A percentile compares a stretch with the other conserved stretches of the same genome.
Evolutionary conservation across 2,888 invertebrate genomes (phyloP).

Genomic region (Clistopyga incitator): DNA sequence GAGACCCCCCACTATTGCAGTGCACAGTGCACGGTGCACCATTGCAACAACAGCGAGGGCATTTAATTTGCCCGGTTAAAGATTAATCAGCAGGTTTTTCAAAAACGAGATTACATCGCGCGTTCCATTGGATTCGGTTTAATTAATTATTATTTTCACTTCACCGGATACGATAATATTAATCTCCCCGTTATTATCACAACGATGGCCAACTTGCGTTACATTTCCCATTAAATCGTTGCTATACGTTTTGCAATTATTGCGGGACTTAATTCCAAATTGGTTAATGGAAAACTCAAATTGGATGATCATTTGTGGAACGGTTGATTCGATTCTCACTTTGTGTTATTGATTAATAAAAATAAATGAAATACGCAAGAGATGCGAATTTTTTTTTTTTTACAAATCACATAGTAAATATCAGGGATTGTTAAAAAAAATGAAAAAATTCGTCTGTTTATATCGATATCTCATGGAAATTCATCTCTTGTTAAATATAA

Average conservation of each 20-base stretch:
- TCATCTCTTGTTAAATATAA: too few relatives aligned
- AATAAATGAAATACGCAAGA: too few relatives aligned
- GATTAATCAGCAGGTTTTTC: conserved; percentile 52
- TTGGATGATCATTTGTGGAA: not conserved
- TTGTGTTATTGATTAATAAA: too few relatives aligned
- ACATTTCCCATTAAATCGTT: not conserved
- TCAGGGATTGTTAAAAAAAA: too few relatives aligned
- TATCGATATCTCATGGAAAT: too few relatives aligned
- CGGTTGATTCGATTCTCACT: not conserved
- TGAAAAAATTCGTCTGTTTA: too few relatives aligned
- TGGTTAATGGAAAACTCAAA: not conserved
- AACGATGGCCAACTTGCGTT: not conserved
- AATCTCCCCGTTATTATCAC: not conserved
- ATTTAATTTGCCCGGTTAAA: conserved; percentile 40
- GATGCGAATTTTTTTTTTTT: too few relatives aligned
- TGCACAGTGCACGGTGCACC: conserved; percentile 8
- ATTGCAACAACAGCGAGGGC: conserved; percentile 17
- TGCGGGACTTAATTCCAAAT: not conserved
- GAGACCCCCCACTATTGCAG: conserved; percentile 37
- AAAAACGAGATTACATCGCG: conserved; percentile 8
- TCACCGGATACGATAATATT: not conserved
- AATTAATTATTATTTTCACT: conserved; percentile 21
- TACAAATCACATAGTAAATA: too few relatives aligned
- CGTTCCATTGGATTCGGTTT: conserved; percentile 44
- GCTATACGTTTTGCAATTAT: not conserved